These are phyloP conservation scores for Cotesia chilonis DNA, from an alignment of 1,140 invertebrate genomes.

Conservation along the genomic window DNA sequence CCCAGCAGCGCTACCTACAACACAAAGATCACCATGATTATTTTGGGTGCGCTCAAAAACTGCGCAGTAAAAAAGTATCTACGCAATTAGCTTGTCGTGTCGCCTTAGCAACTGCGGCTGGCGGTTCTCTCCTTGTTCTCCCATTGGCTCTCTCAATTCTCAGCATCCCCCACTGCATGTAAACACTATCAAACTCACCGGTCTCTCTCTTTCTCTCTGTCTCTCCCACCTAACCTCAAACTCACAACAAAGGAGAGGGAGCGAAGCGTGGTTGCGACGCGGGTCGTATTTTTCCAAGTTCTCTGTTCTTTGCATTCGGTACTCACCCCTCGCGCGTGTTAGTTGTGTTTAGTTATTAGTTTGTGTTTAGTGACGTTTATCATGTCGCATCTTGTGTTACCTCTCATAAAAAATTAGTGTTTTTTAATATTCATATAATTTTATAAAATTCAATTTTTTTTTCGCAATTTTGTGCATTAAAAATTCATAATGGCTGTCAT, in stretches of 20 bases:
- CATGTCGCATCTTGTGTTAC: conserved; percentile 6
- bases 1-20: no score
- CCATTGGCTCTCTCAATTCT: background rate
- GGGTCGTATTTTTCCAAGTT: no score
- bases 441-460: no score
- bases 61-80: no score
- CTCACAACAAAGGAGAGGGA: background rate
- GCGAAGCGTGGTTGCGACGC: background rate
- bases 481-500: background rate
- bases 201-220: background rate
- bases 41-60: no score
- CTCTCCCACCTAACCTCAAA: background rate
- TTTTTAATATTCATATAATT: no score
- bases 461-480: no score
- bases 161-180: no score
- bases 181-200: no score
- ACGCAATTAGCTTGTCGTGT: background rate
- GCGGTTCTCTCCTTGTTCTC: background rate
- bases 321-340: conserved; percentile 2
- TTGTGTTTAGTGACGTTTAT: background rate
- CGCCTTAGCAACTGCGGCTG: conserved; percentile 2
- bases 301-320: conserved; percentile 4
- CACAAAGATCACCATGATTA: background rate
- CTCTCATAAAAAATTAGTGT: no score
- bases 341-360: background rate